phyloP scores from a whole-genome alignment of 2,797 vertebrate species.

The Micropoecilia bifurca region DNA sequence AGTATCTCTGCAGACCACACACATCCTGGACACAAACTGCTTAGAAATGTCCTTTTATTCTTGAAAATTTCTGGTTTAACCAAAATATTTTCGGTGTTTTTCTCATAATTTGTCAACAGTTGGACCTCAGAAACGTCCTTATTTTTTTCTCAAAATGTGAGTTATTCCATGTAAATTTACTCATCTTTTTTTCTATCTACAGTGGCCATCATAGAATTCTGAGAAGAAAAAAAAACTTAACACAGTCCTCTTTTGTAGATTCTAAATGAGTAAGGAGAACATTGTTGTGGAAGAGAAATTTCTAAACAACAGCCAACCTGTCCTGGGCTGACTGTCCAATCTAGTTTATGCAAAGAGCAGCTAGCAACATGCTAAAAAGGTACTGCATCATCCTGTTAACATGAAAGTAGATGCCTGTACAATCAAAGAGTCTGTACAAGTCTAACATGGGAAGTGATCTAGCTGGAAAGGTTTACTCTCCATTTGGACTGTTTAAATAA shows the following conservation, averaged over 20 bases:
- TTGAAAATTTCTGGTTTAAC: too few species aligned
- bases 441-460: not conserved
- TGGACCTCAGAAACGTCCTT: too few species aligned
- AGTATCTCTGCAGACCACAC: not conserved
- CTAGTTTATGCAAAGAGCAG: not conserved
- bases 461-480: not conserved
- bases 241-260: too few species aligned
- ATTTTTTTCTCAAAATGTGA: too few species aligned
- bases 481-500: too few species aligned
- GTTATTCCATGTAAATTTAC: too few species aligned
- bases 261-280: not conserved
- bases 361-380: not conserved
- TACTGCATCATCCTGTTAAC: not conserved
- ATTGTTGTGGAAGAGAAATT: not conserved
- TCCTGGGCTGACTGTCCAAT: not conserved
- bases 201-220: too few species aligned
- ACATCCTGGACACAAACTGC: not conserved
- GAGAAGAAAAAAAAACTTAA: too few species aligned
- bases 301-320: not conserved
- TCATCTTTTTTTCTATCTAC: too few species aligned
- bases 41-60: too few species aligned
- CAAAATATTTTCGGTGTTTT: too few species aligned
- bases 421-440: not conserved
- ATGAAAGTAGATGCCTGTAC: not conserved
- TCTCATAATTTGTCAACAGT: too few species aligned